A percentile compares a stretch with the other conserved stretches of the same genome.
These are phyloP conservation scores for Caenorhabditis angaria DNA, from an alignment of 2,888 invertebrate genomes.

Conservation along the genomic window DNA sequence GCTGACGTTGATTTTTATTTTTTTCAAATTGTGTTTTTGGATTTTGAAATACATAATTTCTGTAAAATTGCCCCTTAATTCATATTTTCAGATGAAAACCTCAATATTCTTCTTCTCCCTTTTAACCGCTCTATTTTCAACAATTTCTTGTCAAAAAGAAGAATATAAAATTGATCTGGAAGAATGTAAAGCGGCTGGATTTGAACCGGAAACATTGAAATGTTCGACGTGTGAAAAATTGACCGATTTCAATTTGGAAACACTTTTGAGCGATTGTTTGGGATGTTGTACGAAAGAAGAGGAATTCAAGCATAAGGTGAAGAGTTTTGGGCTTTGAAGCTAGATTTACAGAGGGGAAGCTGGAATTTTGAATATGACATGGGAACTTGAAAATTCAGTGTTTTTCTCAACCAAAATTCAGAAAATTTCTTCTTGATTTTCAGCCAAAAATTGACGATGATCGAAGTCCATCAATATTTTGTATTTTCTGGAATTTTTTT, in stretches of 20 bases:
- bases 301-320: constrained; percentile 60
- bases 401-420: too few species aligned
- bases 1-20: constrained; percentile 4
- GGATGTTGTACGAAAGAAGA: constrained; percentile 66
- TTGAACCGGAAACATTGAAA: constrained; percentile 59
- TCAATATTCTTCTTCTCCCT: background rate
- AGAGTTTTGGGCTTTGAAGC: too few species aligned
- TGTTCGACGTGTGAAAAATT: constrained; percentile 57
- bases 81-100: background rate
- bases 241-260: constrained; percentile 60
- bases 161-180: constrained; percentile 51
- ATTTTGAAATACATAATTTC: too few species aligned
- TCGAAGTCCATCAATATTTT: too few species aligned
- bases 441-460: too few species aligned
- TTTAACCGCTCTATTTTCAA: background rate
- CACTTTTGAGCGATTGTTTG: constrained; percentile 62
- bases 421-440: too few species aligned
- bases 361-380: background rate
- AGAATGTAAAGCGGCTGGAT: constrained; percentile 64
- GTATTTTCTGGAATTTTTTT: too few species aligned
- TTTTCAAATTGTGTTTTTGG: too few species aligned
- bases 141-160: constrained; percentile 27
- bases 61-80: too few species aligned
- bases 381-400: too few species aligned
- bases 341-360: too few species aligned